Conservation (phyloP, 2,888 invertebrate species). For the Neria commutata region DNA sequence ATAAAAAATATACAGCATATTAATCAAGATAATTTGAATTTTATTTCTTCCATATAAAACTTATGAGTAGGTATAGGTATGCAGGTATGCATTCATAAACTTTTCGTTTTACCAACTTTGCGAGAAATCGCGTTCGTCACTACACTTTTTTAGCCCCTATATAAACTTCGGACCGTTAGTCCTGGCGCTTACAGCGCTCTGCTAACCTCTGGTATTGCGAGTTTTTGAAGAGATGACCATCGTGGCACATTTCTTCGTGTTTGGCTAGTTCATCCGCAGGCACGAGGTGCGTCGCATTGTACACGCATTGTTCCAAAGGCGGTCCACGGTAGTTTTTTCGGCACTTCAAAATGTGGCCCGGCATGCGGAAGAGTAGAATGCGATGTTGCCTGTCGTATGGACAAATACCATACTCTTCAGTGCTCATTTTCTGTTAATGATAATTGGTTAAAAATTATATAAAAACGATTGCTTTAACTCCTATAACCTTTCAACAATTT, state of each 20-base stretch:
- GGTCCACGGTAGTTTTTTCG: constrained; percentile 40
- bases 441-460: background rate
- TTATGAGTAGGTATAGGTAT: too few species aligned
- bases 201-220: constrained; percentile 34
- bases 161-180: too few species aligned
- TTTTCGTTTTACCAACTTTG: too few species aligned
- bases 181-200: background rate
- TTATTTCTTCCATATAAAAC: too few species aligned
- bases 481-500: too few species aligned
- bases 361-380: constrained; percentile 42
- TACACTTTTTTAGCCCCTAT: too few species aligned
- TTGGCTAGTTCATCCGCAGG: constrained; percentile 40
- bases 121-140: too few species aligned
- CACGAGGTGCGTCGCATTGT: constrained; percentile 57
- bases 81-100: too few species aligned
- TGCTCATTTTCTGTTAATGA: constrained; percentile 23
- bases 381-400: constrained; percentile 42
- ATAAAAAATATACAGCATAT: too few species aligned
- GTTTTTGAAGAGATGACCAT: constrained; percentile 38
- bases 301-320: constrained; percentile 50
- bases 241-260: constrained; percentile 47
- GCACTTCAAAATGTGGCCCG: constrained; percentile 46
- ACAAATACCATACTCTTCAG: constrained; percentile 37
- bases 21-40: too few species aligned
- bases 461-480: background rate